Base-by-base conservation (phyloP, 2,888 invertebrate genomes). In the Neocrepidodera transversa region DNA sequence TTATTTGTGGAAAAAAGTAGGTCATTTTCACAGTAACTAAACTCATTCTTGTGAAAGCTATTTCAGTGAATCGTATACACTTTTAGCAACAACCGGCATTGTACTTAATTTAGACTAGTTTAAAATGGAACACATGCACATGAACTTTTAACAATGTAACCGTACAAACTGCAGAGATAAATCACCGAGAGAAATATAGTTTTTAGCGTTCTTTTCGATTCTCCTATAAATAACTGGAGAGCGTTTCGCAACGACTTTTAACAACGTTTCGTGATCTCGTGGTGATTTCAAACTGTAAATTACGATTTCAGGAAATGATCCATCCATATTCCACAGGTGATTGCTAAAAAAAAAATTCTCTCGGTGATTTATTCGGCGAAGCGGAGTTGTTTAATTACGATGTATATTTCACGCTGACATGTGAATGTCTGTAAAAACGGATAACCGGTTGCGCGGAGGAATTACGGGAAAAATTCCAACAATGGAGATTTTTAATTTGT, bases 271-370 rank as follows among this genome's bases (percentile, higher is more conserved):
- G 61, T 64, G 61, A 64, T 59, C 59, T 57, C 38, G 43, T 51
- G 54, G 51, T 51, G 59, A 61, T 63, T 63, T 52, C 36, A 50
- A 56, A 55, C 55, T 38, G 60, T 66, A 57, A 66, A 62, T 62
- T 66, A 64, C 66, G 66, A 55, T 38, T 58, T 50, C 61, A 60
- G 64, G 68, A 65, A 64, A 67, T 65, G 66, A 67, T 68, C 68
- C 65, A 67, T 67, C 64, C 65, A 63, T 67, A 68, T 66, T 68
- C 68, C 65, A 68, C 68, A 68, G 68, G 68, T 68, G 68, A 66
- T 64, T 60, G 59, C 59, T 49, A 53, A 43, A 55, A 64, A 66
- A 68, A 67, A 65, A 56, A 55, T n/a, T n/a, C n/a, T 5, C n/a
- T 49, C 54, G 38, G 49, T 64, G 67, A 67, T 67, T 67, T 67